Percentiles rank a stretch among this genome's conserved stretches.
phyloP scores from a whole-genome alignment of 2,797 vertebrate species.

The Carduelis carduelis region DNA sequence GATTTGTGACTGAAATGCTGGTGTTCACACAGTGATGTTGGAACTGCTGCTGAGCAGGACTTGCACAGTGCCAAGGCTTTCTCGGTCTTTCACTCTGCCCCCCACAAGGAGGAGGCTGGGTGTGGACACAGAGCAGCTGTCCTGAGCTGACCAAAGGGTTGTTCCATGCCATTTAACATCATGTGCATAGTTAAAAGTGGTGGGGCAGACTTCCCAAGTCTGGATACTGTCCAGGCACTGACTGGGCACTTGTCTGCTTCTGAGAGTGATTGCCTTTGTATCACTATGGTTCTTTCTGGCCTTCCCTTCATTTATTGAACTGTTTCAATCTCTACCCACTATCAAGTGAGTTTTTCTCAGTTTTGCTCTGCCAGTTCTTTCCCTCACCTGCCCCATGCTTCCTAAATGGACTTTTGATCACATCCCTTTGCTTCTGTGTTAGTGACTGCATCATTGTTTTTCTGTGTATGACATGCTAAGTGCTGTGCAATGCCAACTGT shows the following conservation, averaged over 20 bases:
- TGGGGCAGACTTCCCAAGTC: neutral
- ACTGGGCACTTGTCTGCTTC: neutral
- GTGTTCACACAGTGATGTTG: neutral
- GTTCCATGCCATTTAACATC: too few relatives aligned
- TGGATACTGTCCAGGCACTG: neutral
- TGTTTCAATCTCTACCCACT: neutral
- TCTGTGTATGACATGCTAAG: neutral
- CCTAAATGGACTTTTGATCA: neutral
- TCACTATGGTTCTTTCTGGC: rapidly evolving
- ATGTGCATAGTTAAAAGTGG: neutral
- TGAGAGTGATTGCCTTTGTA: neutral
- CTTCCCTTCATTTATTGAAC: neutral
- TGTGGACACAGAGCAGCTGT: neutral
- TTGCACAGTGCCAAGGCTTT: neutral
- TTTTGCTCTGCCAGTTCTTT: neutral
- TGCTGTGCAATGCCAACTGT: neutral
- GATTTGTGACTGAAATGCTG: neutral
- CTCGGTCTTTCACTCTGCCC: neutral
- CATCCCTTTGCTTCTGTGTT: neutral
- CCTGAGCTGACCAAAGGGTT: neutral
- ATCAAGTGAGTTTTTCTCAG: neutral
- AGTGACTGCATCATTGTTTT: neutral
- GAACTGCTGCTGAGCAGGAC: neutral
- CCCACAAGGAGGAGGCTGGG: neutral
- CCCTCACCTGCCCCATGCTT: neutral